Conservation (phyloP, 1,140 invertebrate genomes). For the Drosophila ogumai region DNA sequence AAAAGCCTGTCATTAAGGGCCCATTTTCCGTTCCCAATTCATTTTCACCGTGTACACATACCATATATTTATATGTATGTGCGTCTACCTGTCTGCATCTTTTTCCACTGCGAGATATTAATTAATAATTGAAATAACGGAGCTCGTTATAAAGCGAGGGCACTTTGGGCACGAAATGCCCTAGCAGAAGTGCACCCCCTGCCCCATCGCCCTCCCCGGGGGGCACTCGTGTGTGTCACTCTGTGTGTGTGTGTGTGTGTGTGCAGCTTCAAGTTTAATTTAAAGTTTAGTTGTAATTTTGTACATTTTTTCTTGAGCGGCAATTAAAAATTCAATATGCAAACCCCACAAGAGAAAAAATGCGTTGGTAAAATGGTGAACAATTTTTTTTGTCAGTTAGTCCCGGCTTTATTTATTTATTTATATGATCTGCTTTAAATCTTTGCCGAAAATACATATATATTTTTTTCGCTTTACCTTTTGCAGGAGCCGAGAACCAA, state of each 20-base stretch:
- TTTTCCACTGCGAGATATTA: constrained; percentile 67
- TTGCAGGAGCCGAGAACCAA: constrained; percentile 20
- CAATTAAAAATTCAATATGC: constrained; percentile 79
- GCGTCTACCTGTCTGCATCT: constrained; percentile 12
- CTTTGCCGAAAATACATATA: constrained; percentile 4
- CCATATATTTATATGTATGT: neutral
- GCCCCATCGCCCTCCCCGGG: constrained; percentile 1
- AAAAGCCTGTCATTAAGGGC: too few relatives aligned
- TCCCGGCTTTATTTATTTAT: constrained; percentile 29
- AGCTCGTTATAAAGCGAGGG: constrained; percentile 52
- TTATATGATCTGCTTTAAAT: constrained; percentile 31
- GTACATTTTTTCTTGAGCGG: constrained; percentile 55
- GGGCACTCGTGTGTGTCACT: constrained; percentile 1
- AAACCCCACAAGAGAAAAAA: constrained; percentile 23
- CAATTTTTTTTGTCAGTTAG: too few relatives aligned
- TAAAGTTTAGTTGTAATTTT: constrained; percentile 73
- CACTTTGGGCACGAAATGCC: constrained; percentile 47
- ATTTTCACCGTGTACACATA: neutral
- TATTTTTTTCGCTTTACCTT: constrained; percentile 9
- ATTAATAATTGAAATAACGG: constrained; percentile 77
- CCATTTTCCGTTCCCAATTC: neutral
- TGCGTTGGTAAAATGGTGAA: constrained; percentile 3
- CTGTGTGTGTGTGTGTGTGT: constrained; percentile 16
- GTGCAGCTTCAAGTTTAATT: constrained; percentile 64
- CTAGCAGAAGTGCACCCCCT: neutral